A percentile compares a stretch with the other conserved stretches of the same genome.
These are phyloP conservation scores for Paramormyrops hopkinsi DNA, from an alignment of 2,797 vertebrate species.

Conservation along the genomic window DNA sequence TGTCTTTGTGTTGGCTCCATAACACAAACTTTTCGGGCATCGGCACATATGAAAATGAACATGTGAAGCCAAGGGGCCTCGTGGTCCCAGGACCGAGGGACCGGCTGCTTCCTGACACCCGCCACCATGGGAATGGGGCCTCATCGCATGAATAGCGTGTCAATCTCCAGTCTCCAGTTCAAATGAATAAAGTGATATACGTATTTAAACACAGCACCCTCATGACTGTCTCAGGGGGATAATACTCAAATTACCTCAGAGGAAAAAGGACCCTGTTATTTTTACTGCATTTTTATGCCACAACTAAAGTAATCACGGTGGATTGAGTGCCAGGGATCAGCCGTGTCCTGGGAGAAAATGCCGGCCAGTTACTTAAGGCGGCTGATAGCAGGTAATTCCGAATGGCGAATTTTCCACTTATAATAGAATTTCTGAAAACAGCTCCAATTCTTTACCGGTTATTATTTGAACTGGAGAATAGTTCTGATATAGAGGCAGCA, in stretches of 20 bases:
- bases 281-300: constrained; percentile 1
- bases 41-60: background rate
- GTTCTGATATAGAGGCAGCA: background rate
- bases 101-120: background rate
- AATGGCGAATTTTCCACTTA: background rate
- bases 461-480: background rate
- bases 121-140: background rate
- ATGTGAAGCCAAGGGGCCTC: background rate
- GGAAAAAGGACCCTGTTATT: background rate
- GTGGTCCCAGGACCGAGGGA: background rate
- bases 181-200: background rate
- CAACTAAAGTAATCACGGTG: background rate
- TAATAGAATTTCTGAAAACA: background rate
- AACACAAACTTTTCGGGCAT: background rate
- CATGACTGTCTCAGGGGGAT: background rate
- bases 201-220: background rate
- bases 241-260: background rate
- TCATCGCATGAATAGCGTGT: background rate
- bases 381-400: background rate
- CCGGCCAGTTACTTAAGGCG: background rate
- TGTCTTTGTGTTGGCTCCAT: background rate
- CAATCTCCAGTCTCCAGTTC: background rate
- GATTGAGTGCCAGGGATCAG: background rate
- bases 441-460: background rate
- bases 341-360: background rate